Base-by-base conservation (phyloP, 1,140 invertebrate genomes). In the Tribolium madens region DNA sequence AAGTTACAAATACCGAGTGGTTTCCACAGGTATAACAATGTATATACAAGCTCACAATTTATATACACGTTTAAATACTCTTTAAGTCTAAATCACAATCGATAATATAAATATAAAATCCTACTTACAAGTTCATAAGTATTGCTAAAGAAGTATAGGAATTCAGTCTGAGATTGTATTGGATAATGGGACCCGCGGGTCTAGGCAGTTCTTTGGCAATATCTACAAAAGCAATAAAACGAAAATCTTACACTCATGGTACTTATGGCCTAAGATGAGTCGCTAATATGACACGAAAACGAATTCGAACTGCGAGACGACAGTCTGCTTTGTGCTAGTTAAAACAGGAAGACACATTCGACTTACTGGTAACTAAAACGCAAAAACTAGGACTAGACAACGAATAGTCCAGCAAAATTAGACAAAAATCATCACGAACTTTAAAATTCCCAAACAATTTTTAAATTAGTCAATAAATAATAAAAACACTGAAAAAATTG, bases 131-230 rank as follows among this genome's bases (percentile, higher is more conserved):
- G 70, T 72, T 72, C 50, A 76, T 74, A 60, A 76, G 76, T 81
- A 80, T 80, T 80, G 79, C 79, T 80, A 78, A 75, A 73, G 57
- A 76, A 76, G 73, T 77, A 71, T 78, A 80, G 79, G 79, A 79
- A 75, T 80, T 80, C 79, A 80, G 77, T 81, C 79, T 73, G 73
- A 78, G 79, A 77, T 81, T 79, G 69, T 76, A 78, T 80, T 76
- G 77, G 71, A 74, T 76, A 18, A 48, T 50, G 17, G 70, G 36
- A 75, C 74, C 42, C 13, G 75, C 3, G 68, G 50, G 31, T 75
- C 75, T 73, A 77, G 71, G 69, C 70, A 75, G 72, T 79, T 77
- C 71, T 77, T 77, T 74, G 76, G 72, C 72, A 64, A 57, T 57
- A 75, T 69, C 18, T 73, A 53, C 42, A 77, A 73, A 64, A 52